Conservation (phyloP, 2,797 vertebrate genomes). For the Rhinophrynus dorsalis region DNA sequence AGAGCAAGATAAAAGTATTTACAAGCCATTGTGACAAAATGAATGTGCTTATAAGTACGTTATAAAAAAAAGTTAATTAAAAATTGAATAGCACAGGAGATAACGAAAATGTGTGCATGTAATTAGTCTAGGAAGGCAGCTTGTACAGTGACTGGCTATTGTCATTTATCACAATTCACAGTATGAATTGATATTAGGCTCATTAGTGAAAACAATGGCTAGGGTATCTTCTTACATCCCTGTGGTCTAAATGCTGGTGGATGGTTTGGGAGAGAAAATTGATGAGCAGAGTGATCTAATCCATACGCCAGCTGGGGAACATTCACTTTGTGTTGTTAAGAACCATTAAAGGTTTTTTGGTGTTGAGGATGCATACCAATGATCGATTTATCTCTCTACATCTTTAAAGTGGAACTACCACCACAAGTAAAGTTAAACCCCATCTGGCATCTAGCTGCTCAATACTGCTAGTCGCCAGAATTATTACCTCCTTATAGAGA, state of each 20-base stretch:
- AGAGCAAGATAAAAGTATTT: constrained; percentile 42
- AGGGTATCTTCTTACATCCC: constrained; percentile 14
- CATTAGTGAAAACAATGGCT: constrained; percentile 9
- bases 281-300: background rate
- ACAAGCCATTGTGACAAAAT: constrained; percentile 63
- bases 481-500: no score
- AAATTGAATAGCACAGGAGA: constrained; percentile 63
- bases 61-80: constrained; percentile 74
- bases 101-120: constrained; percentile 61
- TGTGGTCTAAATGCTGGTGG: constrained; percentile 16
- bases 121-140: constrained; percentile 63
- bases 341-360: no score
- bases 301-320: no score
- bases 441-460: no score
- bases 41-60: constrained; percentile 71
- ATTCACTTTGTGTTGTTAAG: no score
- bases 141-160: constrained; percentile 53
- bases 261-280: background rate
- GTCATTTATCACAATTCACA: constrained; percentile 52
- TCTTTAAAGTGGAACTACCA: no score
- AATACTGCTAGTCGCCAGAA: no score
- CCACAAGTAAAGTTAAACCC: no score
- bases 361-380: no score
- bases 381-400: no score
- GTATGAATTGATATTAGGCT: constrained; percentile 51